A percentile compares a stretch with the other conserved stretches of the same genome.
phyloP scores from a whole-genome alignment of 2,797 vertebrate species.

The Linurgus olivaceus region DNA sequence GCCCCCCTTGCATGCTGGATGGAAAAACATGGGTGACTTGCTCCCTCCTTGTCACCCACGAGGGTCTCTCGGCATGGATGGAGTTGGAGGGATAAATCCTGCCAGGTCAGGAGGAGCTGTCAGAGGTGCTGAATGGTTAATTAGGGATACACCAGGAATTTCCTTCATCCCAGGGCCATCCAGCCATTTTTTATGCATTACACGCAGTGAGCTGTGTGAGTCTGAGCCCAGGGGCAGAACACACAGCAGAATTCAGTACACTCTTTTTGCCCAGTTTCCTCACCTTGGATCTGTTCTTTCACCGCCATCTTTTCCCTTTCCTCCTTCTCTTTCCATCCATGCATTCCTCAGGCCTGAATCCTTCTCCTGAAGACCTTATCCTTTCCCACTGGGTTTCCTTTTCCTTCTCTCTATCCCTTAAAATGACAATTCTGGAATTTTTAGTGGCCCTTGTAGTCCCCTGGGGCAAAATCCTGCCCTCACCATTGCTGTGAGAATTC shows the following conservation, averaged over 20 bases:
- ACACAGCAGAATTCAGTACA: neutral
- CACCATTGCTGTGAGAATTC: neutral
- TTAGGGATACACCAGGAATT: neutral
- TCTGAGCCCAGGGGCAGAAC: neutral
- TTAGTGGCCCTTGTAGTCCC: rapidly evolving
- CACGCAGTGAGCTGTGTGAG: neutral
- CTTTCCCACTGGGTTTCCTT: neutral
- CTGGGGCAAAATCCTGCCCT: neutral
- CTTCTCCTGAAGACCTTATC: neutral
- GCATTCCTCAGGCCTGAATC: neutral
- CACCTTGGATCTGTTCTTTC: neutral
- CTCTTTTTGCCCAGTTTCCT: neutral
- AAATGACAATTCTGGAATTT: neutral
- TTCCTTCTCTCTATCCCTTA: neutral
- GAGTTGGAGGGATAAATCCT: neutral
- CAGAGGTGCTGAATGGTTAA: rapidly evolving
- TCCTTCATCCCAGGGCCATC: neutral
- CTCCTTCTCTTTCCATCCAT: neutral
- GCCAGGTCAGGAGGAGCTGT: rapidly evolving
- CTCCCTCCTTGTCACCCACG: rapidly evolving
- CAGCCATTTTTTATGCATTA: rapidly evolving
- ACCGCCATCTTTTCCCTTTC: neutral
- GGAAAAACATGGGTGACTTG: rapidly evolving
- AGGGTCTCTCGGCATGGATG: rapidly evolving
- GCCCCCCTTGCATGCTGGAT: rapidly evolving